A percentile compares a stretch with the other conserved stretches of the same genome.
These are phyloP conservation scores for Luperina nickerlii DNA, from an alignment of 2,888 invertebrate genomes.

Conservation along the genomic window DNA sequence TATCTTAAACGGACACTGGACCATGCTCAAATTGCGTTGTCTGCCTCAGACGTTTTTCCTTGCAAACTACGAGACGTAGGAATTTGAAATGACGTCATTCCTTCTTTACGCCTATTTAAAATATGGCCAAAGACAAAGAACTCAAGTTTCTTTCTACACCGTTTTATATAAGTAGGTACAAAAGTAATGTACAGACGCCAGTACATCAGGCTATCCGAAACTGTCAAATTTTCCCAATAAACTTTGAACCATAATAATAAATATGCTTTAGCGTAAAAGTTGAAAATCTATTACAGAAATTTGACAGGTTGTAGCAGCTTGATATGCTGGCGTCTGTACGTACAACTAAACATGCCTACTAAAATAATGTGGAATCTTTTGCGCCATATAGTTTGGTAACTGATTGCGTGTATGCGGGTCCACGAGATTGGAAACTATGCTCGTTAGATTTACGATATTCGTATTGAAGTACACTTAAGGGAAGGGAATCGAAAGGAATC, in stretches of 20 bases:
- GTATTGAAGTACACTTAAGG: not conserved
- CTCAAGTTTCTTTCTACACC: not conserved
- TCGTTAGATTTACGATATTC: constrained; percentile 21
- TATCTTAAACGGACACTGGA: not conserved
- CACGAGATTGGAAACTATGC: constrained; percentile 26
- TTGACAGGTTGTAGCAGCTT: too few species aligned
- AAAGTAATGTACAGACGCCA: too few species aligned
- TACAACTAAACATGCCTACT: not conserved
- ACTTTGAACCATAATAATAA: too few species aligned
- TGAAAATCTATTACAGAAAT: too few species aligned
- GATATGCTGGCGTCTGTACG: too few species aligned
- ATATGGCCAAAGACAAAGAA: not conserved
- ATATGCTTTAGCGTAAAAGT: too few species aligned
- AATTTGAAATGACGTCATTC: not conserved
- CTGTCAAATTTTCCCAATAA: too few species aligned
- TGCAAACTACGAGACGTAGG: not conserved
- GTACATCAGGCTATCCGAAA: too few species aligned
- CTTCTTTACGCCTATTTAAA: not conserved
- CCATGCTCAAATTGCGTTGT: not conserved
- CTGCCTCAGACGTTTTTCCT: not conserved
- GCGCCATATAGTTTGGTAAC: constrained; percentile 17
- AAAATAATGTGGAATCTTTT: constrained; percentile 39
- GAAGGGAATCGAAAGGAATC: not conserved
- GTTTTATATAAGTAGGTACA: not conserved
- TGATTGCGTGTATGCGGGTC: constrained; percentile 54